Percentiles rank a stretch among this genome's conserved stretches.
phyloP scores from a whole-genome alignment of 2,113 vertebrate species.

The Drymodes brunneopygia region DNA sequence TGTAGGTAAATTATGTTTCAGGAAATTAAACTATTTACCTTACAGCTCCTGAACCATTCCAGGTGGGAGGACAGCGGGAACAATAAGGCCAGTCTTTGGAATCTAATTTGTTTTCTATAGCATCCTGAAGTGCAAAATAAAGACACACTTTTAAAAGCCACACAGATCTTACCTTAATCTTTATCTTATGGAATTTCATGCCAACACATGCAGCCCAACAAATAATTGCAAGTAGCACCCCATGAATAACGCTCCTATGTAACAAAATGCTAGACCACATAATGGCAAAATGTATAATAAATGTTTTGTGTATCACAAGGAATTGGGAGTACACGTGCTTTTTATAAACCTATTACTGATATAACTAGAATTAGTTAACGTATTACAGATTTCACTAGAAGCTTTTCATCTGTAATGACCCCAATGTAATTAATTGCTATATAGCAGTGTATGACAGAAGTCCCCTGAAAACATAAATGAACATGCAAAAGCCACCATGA shows the following conservation, averaged over 20 bases:
- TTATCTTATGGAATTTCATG: not conserved
- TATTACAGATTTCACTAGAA: not conserved
- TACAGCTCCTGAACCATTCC: constrained; percentile 93
- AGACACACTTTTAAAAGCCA: not conserved
- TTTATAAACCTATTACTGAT: not conserved
- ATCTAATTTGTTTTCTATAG: constrained; percentile 92
- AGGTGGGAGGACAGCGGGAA: constrained; percentile 87
- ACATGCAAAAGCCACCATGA: not conserved
- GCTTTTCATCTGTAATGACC: not conserved
- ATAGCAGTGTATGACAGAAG: not conserved
- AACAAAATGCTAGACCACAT: not conserved
- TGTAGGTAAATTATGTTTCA: not conserved
- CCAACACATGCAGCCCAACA: not conserved
- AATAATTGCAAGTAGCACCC: not conserved
- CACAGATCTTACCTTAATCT: too few species aligned
- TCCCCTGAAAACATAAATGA: not conserved
- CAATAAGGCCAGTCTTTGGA: constrained; percentile 89
- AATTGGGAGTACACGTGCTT: not conserved
- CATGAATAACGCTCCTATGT: not conserved
- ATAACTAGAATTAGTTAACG: not conserved
- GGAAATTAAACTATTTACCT: constrained; percentile 71
- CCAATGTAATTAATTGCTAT: not conserved
- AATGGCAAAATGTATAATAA: not conserved
- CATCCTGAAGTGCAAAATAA: constrained; percentile 74
- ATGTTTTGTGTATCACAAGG: not conserved